Percentiles rank a stretch among this genome's conserved stretches.
Evolutionary conservation across 2,113 vertebrate genomes (phyloP).

Genomic region (Pluvianellus socialis): DNA sequence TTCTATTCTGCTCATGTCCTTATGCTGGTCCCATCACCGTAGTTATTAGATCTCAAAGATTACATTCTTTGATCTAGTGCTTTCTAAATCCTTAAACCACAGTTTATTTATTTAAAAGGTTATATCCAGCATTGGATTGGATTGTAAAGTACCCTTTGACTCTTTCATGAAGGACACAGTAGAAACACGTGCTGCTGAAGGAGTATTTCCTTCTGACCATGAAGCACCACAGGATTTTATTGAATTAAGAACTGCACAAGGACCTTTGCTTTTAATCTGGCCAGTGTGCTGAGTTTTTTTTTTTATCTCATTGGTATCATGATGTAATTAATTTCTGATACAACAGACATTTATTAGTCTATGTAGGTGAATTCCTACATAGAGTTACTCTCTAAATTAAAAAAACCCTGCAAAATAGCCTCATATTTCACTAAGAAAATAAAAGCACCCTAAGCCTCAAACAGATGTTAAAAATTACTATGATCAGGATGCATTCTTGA

Average conservation of each 20-base stretch:
- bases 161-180: slow-evolving; percentile 58
- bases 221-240: slow-evolving; percentile 27
- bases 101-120: slow-evolving; percentile 70
- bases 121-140: slow-evolving; percentile 56
- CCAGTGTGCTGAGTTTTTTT: neutral
- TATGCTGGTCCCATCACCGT: slow-evolving; percentile 30
- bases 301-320: neutral
- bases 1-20: slow-evolving; percentile 42
- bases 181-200: slow-evolving; percentile 14
- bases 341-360: neutral
- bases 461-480: neutral
- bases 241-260: slow-evolving; percentile 21
- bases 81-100: slow-evolving; percentile 62
- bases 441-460: neutral
- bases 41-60: slow-evolving; percentile 65
- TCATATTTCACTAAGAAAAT: neutral
- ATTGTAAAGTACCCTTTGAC: slow-evolving; percentile 62
- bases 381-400: neutral
- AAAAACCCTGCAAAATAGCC: neutral
- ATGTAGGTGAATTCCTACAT: neutral
- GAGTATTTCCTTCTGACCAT: slow-evolving; percentile 5
- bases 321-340: neutral
- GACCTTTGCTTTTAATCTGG: slow-evolving; percentile 17
- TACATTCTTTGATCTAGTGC: slow-evolving; percentile 64
- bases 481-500: neutral